Percentiles rank a stretch among this genome's conserved stretches.
These are phyloP conservation scores for Elephas maximus DNA, from an alignment of 2,113 vertebrate genomes.

Conservation along the genomic window DNA sequence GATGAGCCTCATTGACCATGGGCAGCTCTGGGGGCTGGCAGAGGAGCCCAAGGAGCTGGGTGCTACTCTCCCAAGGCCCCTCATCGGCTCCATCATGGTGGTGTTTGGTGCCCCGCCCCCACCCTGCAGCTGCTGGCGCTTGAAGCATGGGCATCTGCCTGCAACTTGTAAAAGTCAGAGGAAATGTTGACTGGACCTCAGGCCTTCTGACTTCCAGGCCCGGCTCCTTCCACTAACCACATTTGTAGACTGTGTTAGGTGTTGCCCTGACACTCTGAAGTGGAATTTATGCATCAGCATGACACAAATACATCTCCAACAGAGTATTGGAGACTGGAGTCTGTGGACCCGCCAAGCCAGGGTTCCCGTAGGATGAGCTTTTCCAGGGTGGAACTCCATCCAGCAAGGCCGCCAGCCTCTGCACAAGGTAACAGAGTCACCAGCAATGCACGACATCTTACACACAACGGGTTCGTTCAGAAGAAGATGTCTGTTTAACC, in stretches of 20 bases:
- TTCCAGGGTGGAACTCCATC: conserved; percentile 58
- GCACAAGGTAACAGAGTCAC: conserved; percentile 30
- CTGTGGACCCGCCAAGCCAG: background rate
- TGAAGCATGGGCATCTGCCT: background rate
- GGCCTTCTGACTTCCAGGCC: background rate
- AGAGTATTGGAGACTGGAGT: background rate
- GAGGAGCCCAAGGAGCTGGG: background rate
- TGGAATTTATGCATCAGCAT: conserved; percentile 73
- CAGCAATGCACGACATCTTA: background rate
- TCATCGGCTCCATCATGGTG: accelerated
- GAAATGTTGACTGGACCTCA: conserved; percentile 44
- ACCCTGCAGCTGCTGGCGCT: background rate
- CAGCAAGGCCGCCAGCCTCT: background rate
- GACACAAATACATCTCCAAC: conserved; percentile 63
- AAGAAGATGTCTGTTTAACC: background rate
- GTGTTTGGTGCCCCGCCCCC: background rate
- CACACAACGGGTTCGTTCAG: background rate
- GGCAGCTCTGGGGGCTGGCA: background rate
- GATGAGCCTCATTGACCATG: background rate
- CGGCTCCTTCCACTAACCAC: conserved; percentile 50
- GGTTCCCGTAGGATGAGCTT: conserved; percentile 63
- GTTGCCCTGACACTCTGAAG: conserved; percentile 47
- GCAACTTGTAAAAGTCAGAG: conserved; percentile 71
- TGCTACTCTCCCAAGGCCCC: background rate
- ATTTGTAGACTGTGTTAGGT: conserved; percentile 61